Conservation (phyloP, 2,888 invertebrate genomes). For the Lepas anatifera region DNA sequence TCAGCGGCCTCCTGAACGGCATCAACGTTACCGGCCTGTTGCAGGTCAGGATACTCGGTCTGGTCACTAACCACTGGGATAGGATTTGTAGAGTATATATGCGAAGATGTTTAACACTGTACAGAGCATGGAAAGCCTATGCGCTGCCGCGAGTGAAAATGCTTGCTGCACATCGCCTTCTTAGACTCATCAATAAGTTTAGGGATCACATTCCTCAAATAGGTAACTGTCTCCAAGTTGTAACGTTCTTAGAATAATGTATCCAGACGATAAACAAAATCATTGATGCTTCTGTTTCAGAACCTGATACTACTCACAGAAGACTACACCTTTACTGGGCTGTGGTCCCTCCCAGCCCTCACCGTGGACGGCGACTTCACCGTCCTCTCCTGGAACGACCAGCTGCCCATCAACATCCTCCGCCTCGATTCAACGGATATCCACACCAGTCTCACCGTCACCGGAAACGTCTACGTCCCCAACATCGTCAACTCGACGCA, state of each 20-base stretch:
- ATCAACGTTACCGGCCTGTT: not conserved
- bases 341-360: not conserved
- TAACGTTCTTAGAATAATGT: too few species aligned
- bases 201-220: too few species aligned
- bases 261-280: too few species aligned
- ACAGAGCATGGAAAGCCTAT: too few species aligned
- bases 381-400: not conserved
- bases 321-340: not conserved
- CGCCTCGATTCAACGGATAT: not conserved
- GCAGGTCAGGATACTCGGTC: not conserved
- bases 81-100: too few species aligned
- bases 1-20: not conserved
- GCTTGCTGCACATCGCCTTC: too few species aligned
- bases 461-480: not conserved
- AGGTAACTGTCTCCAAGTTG: too few species aligned
- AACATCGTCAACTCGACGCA: not conserved
- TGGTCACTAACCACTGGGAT: too few species aligned
- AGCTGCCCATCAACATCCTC: not conserved
- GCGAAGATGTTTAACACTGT: too few species aligned
- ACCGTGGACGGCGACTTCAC: not conserved
- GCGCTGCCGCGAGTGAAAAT: too few species aligned
- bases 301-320: not conserved
- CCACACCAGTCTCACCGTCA: not conserved
- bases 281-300: not conserved
- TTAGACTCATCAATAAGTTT: too few species aligned